phyloP scores from a whole-genome alignment of 2,797 vertebrate species.

The Melanogrammus aeglefinus region DNA sequence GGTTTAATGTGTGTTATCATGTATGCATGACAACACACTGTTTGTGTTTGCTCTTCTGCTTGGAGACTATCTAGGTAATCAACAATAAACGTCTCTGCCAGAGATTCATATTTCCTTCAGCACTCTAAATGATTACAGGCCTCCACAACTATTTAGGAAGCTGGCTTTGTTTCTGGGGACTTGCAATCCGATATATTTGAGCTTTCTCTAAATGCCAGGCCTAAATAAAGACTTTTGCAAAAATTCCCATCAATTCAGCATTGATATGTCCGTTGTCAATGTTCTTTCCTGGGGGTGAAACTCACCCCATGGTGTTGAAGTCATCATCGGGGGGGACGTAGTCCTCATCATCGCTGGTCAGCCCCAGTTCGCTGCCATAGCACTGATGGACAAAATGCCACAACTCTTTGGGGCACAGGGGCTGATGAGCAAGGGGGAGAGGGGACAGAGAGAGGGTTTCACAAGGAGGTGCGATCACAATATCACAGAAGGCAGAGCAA shows the following conservation, averaged over 20 bases:
- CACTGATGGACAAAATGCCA: slow-evolving; percentile 92
- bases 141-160: not conserved
- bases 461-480: not conserved
- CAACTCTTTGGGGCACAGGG: slow-evolving; percentile 87
- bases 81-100: not conserved
- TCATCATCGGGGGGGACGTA: slow-evolving; percentile 86
- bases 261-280: not conserved
- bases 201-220: not conserved
- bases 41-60: not conserved
- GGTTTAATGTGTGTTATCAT: not conserved
- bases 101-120: not conserved
- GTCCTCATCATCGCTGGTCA: slow-evolving; percentile 87
- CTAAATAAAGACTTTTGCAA: not conserved
- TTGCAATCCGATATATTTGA: not conserved
- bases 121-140: not conserved
- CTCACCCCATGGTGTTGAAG: slow-evolving; percentile 91
- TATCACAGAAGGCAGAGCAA: not conserved
- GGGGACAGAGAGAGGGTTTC: not conserved
- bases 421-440: slow-evolving; percentile 56
- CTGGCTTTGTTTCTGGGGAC: not conserved
- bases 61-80: not conserved
- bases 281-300: slow-evolving; percentile 11
- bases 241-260: not conserved
- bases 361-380: slow-evolving; percentile 83
- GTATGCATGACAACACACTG: not conserved